phyloP scores from a whole-genome alignment of 2,888 invertebrate genomes.

The Drosophila crucigera region DNA sequence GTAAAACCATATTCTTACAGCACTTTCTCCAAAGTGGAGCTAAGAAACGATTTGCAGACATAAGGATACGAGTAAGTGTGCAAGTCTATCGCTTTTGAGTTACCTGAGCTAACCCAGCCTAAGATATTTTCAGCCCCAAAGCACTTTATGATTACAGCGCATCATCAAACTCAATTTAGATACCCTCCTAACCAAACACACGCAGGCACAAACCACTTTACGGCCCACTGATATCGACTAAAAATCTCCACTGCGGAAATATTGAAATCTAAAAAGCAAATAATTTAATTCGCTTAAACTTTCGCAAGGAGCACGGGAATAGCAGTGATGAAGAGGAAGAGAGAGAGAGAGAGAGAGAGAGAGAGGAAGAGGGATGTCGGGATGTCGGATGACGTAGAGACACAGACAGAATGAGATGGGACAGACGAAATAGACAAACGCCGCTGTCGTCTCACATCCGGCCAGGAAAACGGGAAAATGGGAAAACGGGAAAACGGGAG shows the following conservation, averaged over 20 bases:
- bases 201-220: conserved; percentile 42
- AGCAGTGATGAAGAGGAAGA: not conserved
- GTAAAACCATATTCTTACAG: not conserved
- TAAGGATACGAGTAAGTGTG: conserved; percentile 13
- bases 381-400: conserved; percentile 7
- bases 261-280: conserved; percentile 82
- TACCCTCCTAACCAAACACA: conserved; percentile 9
- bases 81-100: conserved; percentile 24
- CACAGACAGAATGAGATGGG: conserved; percentile 27
- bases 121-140: conserved; percentile 57
- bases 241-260: conserved; percentile 79
- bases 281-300: conserved; percentile 81
- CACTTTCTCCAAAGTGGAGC: conserved; percentile 6
- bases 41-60: conserved; percentile 22
- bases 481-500: conserved; percentile 14
- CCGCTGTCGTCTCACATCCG: conserved; percentile 70
- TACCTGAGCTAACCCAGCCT: conserved; percentile 41
- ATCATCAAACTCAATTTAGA: conserved; percentile 78
- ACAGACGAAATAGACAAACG: conserved; percentile 70
- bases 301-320: conserved; percentile 37
- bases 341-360: conserved; percentile 10
- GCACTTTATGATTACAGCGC: conserved; percentile 79
- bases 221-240: conserved; percentile 69
- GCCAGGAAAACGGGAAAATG: conserved; percentile 30
- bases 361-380: conserved; percentile 3